Conservation (phyloP, 2,888 invertebrate genomes). For the Venustoraphidia nigricollis region DNA sequence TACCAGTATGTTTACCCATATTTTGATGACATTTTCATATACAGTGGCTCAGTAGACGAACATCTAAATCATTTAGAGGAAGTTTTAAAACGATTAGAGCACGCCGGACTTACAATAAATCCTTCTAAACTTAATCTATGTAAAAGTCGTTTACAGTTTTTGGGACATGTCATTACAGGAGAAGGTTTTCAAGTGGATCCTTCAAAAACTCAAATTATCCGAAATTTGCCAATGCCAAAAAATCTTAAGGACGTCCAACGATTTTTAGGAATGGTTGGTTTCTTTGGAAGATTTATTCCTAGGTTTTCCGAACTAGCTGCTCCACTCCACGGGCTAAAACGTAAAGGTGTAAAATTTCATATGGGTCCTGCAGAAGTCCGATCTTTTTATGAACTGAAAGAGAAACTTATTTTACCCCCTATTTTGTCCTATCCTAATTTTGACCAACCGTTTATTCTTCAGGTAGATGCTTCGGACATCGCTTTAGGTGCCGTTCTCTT, state of each 20-base stretch:
- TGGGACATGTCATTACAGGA: background rate
- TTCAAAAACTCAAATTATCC: background rate
- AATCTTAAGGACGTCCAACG: background rate
- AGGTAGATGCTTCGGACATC: background rate
- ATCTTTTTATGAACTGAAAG: background rate
- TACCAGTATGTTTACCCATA: too few relatives aligned
- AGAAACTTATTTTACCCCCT: background rate
- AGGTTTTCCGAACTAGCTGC: background rate
- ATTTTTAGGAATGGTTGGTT: background rate
- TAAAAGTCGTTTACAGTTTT: background rate
- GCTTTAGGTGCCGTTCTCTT: background rate
- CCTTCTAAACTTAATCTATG: background rate
- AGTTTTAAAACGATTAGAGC: too few relatives aligned
- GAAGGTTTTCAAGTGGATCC: background rate
- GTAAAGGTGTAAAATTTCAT: background rate
- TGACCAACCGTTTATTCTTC: background rate
- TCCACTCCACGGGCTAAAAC: background rate
- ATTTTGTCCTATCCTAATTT: background rate
- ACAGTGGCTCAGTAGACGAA: too few relatives aligned
- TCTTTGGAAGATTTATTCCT: background rate
- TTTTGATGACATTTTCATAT: too few relatives aligned
- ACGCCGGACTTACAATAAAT: too few relatives aligned
- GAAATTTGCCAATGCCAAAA: background rate
- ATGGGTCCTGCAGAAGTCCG: background rate
- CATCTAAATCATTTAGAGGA: too few relatives aligned